Percentiles rank a stretch among this genome's conserved stretches.
Conservation (phyloP, 2,113 vertebrate genomes). For the Oreochromis niloticus region DNA sequence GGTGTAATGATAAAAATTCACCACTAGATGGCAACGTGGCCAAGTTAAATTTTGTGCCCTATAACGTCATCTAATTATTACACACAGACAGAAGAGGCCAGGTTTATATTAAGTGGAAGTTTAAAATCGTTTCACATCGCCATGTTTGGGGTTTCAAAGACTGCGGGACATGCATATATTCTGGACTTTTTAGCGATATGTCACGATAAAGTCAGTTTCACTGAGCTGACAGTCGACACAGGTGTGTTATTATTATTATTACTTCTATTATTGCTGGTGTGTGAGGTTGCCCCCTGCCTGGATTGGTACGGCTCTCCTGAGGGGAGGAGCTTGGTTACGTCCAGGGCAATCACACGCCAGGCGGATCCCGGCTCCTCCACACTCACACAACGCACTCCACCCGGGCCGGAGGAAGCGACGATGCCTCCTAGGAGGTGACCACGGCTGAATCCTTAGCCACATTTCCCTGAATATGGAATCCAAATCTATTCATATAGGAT, state of each 20-base stretch:
- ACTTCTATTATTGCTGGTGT: not conserved
- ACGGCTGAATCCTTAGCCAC: not conserved
- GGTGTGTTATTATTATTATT: not conserved
- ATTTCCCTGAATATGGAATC: not conserved
- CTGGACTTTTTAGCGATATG: not conserved
- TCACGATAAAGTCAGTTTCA: not conserved
- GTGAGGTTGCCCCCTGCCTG: not conserved
- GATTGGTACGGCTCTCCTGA: constrained; percentile 11
- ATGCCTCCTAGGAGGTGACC: constrained; percentile 1
- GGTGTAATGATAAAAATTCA: fast-evolving
- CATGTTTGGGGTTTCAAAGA: fast-evolving
- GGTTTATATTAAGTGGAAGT: not conserved
- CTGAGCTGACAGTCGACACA: not conserved
- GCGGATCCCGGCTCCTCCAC: not conserved
- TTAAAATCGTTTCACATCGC: not conserved
- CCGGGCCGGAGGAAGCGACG: not conserved
- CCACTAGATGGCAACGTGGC: constrained; percentile 15
- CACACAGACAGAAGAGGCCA: not conserved
- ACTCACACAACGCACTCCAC: not conserved
- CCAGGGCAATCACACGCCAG: not conserved
- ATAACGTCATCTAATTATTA: not conserved
- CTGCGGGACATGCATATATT: not conserved
- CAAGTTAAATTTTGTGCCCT: not conserved
- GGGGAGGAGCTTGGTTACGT: constrained; percentile 49
- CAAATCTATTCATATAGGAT: not conserved